Evolutionary conservation across 2,113 vertebrate species (phyloP).

Genomic region (Peromyscus maniculatus): DNA sequence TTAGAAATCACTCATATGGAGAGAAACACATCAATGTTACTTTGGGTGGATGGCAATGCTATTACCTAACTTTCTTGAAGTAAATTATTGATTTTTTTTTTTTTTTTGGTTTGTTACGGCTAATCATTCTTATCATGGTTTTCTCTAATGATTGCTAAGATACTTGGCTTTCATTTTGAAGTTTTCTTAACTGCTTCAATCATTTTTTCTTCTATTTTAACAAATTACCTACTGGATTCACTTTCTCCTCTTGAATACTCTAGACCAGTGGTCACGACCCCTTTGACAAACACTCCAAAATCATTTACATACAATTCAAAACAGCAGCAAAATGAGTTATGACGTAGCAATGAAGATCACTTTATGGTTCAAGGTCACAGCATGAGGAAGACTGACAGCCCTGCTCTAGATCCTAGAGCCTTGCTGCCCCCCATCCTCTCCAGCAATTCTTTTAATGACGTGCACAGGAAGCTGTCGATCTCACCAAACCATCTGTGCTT

Average conservation of each 20-base stretch:
- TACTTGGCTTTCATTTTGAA: not conserved
- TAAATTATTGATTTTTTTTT: constrained; percentile 32
- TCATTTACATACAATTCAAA: not conserved
- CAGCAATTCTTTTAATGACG: not conserved
- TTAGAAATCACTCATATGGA: constrained; percentile 50
- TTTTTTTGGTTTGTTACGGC: not conserved
- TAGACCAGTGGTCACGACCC: not conserved
- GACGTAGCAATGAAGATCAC: not conserved
- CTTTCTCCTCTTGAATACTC: not conserved
- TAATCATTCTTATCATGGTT: not conserved
- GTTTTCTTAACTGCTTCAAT: not conserved
- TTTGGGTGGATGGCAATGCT: not conserved
- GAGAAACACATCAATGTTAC: constrained; percentile 28
- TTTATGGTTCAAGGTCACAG: not conserved
- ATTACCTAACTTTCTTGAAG: constrained; percentile 35
- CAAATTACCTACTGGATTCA: not conserved
- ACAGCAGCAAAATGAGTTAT: not conserved
- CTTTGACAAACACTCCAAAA: not conserved
- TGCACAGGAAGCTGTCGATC: not conserved
- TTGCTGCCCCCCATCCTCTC: not conserved
- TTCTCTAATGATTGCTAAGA: not conserved
- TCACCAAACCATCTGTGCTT: not conserved
- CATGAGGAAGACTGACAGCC: not conserved
- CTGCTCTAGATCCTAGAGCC: not conserved
- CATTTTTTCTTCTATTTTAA: not conserved